Conservation (phyloP, 2,113 vertebrate genomes). For the Morone saxatilis region DNA sequence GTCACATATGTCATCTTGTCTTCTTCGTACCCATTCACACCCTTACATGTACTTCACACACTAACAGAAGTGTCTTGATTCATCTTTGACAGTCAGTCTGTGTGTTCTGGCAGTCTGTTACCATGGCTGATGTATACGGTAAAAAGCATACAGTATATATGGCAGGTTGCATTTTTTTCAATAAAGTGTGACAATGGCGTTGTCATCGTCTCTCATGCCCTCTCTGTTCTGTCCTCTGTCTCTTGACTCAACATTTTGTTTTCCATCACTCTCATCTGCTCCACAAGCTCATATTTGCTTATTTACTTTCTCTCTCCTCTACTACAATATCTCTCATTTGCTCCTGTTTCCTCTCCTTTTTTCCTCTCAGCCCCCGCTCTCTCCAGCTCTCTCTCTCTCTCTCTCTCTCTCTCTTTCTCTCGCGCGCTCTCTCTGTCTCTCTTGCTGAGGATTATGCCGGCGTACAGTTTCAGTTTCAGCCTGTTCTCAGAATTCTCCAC, state of each 20-base stretch:
- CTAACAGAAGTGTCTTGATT: slow-evolving; percentile 22
- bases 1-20: neutral
- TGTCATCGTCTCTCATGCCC: neutral
- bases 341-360: slow-evolving; percentile 22
- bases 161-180: slow-evolving; percentile 73
- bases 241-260: neutral
- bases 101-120: slow-evolving; percentile 49
- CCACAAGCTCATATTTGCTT: neutral
- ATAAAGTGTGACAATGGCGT: slow-evolving; percentile 79
- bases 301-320: neutral
- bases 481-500: slow-evolving; percentile 66
- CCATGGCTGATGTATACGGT: slow-evolving; percentile 63
- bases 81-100: slow-evolving; percentile 32
- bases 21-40: slow-evolving; percentile 10
- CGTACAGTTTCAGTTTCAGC: slow-evolving; percentile 73
- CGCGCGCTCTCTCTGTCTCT: neutral
- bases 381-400: neutral
- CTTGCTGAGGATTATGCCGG: slow-evolving; percentile 63
- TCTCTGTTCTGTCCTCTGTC: neutral
- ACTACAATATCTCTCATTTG: slow-evolving; percentile 23
- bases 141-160: slow-evolving; percentile 52
- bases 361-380: neutral
- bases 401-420: slow-evolving; percentile 1
- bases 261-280: neutral
- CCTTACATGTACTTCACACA: slow-evolving; percentile 27